Conservation (phyloP, 1,140 invertebrate species). For the Pinna nobilis region DNA sequence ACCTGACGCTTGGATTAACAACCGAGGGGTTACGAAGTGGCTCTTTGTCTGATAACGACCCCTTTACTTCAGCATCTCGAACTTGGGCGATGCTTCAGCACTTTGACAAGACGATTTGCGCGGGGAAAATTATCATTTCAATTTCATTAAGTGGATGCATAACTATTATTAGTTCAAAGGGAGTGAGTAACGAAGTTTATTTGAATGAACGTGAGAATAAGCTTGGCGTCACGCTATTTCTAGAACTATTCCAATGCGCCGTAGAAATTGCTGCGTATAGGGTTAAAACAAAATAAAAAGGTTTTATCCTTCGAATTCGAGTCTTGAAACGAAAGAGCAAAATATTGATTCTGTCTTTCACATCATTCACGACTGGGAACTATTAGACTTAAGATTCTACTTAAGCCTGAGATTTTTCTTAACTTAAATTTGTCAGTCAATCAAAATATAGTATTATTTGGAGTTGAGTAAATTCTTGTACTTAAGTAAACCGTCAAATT, state of each 20-base stretch:
- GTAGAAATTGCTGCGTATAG: slow-evolving; percentile 7
- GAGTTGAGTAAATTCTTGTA: too few relatives aligned
- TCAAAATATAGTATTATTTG: too few relatives aligned
- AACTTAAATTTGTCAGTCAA: too few relatives aligned
- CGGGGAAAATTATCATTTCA: background rate
- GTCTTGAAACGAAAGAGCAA: too few relatives aligned
- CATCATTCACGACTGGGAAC: too few relatives aligned
- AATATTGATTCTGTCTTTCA: too few relatives aligned
- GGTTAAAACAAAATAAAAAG: background rate
- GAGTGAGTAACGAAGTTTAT: background rate
- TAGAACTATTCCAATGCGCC: slow-evolving; percentile 4
- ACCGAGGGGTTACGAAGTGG: slow-evolving; percentile 8
- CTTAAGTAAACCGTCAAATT: too few relatives aligned
- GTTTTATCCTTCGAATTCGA: too few relatives aligned
- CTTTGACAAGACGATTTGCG: background rate
- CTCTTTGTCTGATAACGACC: slow-evolving; percentile 10
- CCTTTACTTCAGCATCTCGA: background rate
- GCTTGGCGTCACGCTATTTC: background rate
- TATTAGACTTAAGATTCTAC: too few relatives aligned
- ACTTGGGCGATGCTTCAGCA: background rate
- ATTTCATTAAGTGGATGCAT: background rate
- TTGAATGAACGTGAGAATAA: background rate
- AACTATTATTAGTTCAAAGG: background rate
- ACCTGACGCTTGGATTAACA: background rate
- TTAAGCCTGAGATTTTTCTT: too few relatives aligned